phyloP scores from a whole-genome alignment of 1,140 invertebrate genomes.

The Melipona quadrifasciata region DNA sequence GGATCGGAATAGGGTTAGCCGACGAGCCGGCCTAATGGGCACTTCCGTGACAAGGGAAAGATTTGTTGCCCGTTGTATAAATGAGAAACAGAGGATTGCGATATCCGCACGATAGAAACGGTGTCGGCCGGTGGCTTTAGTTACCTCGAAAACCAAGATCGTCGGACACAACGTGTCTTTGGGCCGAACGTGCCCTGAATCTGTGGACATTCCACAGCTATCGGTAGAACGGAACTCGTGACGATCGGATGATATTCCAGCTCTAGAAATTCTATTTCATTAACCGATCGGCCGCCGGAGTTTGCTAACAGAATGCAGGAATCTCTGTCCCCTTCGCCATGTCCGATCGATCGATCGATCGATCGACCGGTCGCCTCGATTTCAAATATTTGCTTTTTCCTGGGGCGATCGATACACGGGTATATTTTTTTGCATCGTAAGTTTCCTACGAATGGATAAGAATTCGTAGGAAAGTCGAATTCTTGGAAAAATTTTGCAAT shows the following conservation, averaged over 20 bases:
- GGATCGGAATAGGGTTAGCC: neutral
- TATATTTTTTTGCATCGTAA: too few relatives aligned
- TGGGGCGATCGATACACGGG: too few relatives aligned
- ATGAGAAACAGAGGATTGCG: slow-evolving; percentile 54
- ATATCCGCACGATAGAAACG: slow-evolving; percentile 56
- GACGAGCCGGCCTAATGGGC: slow-evolving; percentile 43
- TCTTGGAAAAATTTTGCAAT: neutral
- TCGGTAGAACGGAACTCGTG: slow-evolving; percentile 36
- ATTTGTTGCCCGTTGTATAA: slow-evolving; percentile 60
- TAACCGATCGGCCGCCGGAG: neutral
- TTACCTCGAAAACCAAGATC: slow-evolving; percentile 40
- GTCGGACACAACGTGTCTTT: slow-evolving; percentile 35
- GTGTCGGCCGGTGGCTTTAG: slow-evolving; percentile 28
- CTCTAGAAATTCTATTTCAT: slow-evolving; percentile 30
- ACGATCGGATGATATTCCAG: slow-evolving; percentile 35
- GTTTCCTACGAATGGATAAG: too few relatives aligned
- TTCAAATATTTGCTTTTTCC: neutral
- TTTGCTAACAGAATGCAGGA: neutral
- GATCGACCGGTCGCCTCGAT: neutral
- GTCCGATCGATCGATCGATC: neutral
- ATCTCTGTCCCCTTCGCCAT: neutral
- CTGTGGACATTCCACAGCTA: slow-evolving; percentile 36
- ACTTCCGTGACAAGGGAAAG: slow-evolving; percentile 56
- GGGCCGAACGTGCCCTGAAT: slow-evolving; percentile 50
- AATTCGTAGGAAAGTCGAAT: too few relatives aligned